Evolutionary conservation across 1,140 invertebrate species (phyloP), one percentile per base, ranked within the genome.

Genomic region (Drosophila paulistorum): DNA sequence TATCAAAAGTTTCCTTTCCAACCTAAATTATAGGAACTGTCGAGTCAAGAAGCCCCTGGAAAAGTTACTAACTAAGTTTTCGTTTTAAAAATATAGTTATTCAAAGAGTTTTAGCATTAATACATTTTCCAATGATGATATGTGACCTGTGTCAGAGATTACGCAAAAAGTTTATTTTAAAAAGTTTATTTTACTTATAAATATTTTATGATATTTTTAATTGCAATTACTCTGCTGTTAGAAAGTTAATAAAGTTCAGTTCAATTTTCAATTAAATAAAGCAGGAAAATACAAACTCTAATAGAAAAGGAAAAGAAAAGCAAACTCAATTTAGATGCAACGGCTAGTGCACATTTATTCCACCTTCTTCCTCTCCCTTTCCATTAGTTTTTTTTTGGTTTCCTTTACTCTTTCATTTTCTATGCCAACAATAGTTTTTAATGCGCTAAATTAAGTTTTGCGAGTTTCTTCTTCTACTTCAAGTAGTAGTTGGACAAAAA

Each of bases 401-500:
- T 26, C 17, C 42, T 45, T 74, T 39, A 61, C 39, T 61, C 45
- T 39, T 42, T 74, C 33, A 37, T 48, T 26, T 51, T 63, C 65
- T 65, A 67, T 54, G 23, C 33, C 30, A 68, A 85, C 82, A 85
- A 85, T 86, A 82, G 79, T 81, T 85, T 85, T 85, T 86, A 85
- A 85, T 85, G 79, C 75, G 82, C 82, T 71, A 85, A 85, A 85
- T 85, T 85, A 85, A 85, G 82, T 85, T 85, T 84, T 68, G 66
- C 48, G 57, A 71, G 61, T 64, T 71, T 68, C 65, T 61, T 62
- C 14, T 30, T 30, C 37, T 48, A 48, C 59, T 54, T 41, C 7
- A 20, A 5, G 35, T n/a, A n/a, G n/a, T n/a, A n/a, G n/a, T 13
- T 63, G 14, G 30, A 7, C 30, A 30, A 17, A 51, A 51, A 20